These are phyloP conservation scores for Liopterus haemorrhoidalis DNA, from an alignment of 2,888 invertebrate genomes.

Conservation along the genomic window DNA sequence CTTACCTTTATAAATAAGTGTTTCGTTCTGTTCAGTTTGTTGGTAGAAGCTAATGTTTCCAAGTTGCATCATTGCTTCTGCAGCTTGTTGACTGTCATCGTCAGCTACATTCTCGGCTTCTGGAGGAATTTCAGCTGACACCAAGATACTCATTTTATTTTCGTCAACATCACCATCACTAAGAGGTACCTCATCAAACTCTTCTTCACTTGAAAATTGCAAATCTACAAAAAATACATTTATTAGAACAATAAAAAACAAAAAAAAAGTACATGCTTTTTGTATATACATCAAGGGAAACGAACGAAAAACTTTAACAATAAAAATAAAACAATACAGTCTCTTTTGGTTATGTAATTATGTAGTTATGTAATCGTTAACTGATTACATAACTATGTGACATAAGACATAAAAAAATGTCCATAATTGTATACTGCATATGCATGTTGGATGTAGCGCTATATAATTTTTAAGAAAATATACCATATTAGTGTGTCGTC, in stretches of 20 bases:
- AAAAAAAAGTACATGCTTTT: no score
- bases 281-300: no score
- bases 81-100: conserved; percentile 57
- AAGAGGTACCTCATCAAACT: conserved; percentile 57
- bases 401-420: no score
- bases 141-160: conserved; percentile 41
- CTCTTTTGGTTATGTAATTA: no score
- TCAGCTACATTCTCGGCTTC: conserved; percentile 37
- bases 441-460: no score
- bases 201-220: conserved; percentile 66
- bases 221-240: conserved; percentile 47
- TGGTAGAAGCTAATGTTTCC: conserved; percentile 61
- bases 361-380: no score
- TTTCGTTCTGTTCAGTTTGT: conserved; percentile 38
- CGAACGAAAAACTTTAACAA: no score
- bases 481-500: no score
- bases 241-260: conserved; percentile 1
- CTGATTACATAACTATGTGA: no score
- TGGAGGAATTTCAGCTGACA: conserved; percentile 45
- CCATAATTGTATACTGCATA: no score
- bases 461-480: no score
- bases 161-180: conserved; percentile 48
- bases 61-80: conserved; percentile 71
- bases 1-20: conserved; percentile 39
- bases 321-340: no score